A percentile compares a stretch with the other conserved stretches of the same genome.
phyloP scores from a whole-genome alignment of 2,113 vertebrate species.

The Falco punctatus region DNA sequence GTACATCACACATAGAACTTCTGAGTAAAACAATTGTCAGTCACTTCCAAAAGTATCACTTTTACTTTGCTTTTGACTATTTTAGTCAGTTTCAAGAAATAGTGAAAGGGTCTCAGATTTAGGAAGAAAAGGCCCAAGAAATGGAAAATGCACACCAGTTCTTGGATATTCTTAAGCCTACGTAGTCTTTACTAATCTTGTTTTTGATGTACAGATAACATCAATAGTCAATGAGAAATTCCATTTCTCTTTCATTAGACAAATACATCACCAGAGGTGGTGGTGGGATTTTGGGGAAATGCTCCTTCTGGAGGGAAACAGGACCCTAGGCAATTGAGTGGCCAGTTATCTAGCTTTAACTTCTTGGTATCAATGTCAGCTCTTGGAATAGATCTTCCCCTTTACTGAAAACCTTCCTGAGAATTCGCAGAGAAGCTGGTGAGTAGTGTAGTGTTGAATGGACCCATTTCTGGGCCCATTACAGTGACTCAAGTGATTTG shows the following conservation, averaged over 20 bases:
- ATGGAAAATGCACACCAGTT: neutral
- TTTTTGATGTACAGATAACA: neutral
- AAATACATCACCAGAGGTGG: neutral
- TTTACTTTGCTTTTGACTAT: neutral
- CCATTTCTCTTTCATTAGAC: neutral
- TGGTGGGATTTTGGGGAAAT: neutral
- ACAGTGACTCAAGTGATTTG: neutral
- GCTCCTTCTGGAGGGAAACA: neutral
- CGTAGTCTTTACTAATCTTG: neutral
- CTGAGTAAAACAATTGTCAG: neutral
- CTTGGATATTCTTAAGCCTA: neutral
- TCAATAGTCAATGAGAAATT: neutral
- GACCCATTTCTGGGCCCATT: neutral
- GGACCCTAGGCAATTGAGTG: neutral
- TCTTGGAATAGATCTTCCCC: conserved; percentile 19
- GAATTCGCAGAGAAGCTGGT: conserved; percentile 9
- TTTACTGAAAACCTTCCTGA: conserved; percentile 9
- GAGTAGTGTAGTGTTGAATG: neutral
- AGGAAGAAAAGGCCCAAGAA: neutral
- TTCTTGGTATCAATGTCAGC: conserved; percentile 35
- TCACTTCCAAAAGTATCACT: neutral
- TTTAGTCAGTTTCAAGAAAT: neutral
- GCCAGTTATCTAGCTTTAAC: neutral
- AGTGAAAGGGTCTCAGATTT: neutral
- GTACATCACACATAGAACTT: neutral